Evolutionary conservation across 1,140 invertebrate genomes (phyloP).

Genomic region (Drosophila pectinifera): DNA sequence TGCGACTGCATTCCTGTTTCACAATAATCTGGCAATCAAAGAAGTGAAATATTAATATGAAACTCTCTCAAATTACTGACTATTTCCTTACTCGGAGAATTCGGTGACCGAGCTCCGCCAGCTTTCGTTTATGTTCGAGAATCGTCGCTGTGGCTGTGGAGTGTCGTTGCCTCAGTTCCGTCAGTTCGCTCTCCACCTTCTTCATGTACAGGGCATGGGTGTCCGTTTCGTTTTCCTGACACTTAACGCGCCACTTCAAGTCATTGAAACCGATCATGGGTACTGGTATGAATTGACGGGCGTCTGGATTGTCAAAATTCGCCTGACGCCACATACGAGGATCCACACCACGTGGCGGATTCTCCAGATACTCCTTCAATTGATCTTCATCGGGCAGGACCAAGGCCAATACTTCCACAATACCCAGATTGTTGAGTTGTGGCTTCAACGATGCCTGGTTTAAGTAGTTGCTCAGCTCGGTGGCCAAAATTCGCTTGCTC

Average conservation of each 20-base stretch:
- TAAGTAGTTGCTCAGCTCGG: conserved; percentile 89
- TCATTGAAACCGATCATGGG: conserved; percentile 95
- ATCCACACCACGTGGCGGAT: conserved; percentile 92
- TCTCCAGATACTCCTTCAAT: conserved; percentile 95
- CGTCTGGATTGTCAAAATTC: conserved; percentile 96
- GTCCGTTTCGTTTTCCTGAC: conserved; percentile 92
- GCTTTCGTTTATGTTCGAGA: conserved; percentile 90
- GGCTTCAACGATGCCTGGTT: conserved; percentile 89
- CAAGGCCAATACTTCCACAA: conserved; percentile 87
- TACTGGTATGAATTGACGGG: conserved; percentile 94
- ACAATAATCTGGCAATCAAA: conserved; percentile 89
- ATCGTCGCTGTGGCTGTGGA: conserved; percentile 90
- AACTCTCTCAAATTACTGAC: neutral
- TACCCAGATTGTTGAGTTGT: conserved; percentile 89
- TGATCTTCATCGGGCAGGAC: conserved; percentile 90
- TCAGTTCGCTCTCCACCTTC: conserved; percentile 91
- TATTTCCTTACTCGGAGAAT: conserved; percentile 88
- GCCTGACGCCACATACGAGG: conserved; percentile 94
- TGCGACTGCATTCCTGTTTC: conserved; percentile 93
- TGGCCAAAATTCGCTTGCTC: conserved; percentile 89
- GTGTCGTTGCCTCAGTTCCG: conserved; percentile 90
- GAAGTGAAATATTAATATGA: neutral
- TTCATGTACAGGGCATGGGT: conserved; percentile 91
- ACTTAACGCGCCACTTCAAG: conserved; percentile 91
- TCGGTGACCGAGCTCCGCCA: conserved; percentile 91